Base-by-base conservation (phyloP, 2,113 vertebrate genomes). In the Acrocephalus arundinaceus region DNA sequence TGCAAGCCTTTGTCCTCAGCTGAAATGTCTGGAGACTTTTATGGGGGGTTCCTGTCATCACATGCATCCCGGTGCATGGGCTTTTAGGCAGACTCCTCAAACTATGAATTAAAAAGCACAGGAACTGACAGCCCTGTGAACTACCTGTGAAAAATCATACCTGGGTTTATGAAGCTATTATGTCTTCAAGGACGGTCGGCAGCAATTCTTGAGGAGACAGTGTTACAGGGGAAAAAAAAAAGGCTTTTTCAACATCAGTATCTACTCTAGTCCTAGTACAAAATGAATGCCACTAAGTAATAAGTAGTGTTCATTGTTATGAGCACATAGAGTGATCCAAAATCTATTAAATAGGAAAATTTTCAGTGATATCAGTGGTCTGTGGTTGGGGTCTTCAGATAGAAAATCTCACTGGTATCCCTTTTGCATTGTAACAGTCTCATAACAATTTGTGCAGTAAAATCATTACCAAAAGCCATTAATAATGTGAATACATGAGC, bases 131-230 rank as follows among this genome's bases (percentile, higher is more conserved):
- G 80, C 73, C 74, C 70, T 94, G 93, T 90, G 94, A 97, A 96
- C 93, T 94, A 97, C 92, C 93, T 96, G 93, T 95, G 96, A 96
- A 96, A 96, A 95, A 94, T 94, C 92, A 93, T 95, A 96, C 96
- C 96, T 92, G 90, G 88, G 83, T 97, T 96, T 96, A 96, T 96
- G 94, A 96, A 95, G 93, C 94, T 95, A 96, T 96, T 97, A 96
- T 93, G 90, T 84, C 88, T 94, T 96, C 96, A 97, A 97, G 92
- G 95, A 94, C 94, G 0, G 95, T 95, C 41, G 0, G 94, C 92
- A 85, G 85, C 94, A 94, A 85, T 94, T 95, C 92, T 85, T 77
- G 92, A 93, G 83, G 76, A 94, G 96, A 93, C 77, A 82, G 83
- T 62, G 94, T 94, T 96, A 92, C 80, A 21, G 52, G 49, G n/a